A percentile compares a stretch with the other conserved stretches of the same genome.
phyloP scores from a whole-genome alignment of 2,113 vertebrate genomes.

The Thunnus maccoyii region DNA sequence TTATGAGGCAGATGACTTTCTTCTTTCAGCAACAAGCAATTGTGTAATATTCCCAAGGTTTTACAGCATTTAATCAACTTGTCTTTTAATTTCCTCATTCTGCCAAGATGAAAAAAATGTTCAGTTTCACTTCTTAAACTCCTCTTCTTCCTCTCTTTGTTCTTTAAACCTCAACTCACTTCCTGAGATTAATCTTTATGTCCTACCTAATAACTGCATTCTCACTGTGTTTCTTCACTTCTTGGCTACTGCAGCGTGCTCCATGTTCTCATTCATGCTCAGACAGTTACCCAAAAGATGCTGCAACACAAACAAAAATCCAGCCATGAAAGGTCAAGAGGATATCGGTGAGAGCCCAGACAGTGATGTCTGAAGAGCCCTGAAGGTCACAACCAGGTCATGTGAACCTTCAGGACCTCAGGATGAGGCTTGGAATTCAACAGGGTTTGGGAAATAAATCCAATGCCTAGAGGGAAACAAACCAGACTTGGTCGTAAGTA shows the following conservation, averaged over 20 bases:
- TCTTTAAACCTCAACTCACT: background rate
- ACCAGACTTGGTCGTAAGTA: background rate
- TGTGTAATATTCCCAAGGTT: too few relatives aligned
- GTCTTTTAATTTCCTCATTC: background rate
- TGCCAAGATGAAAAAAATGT: background rate
- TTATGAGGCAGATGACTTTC: background rate
- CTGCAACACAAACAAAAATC: constrained; percentile 6
- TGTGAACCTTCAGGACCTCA: constrained; percentile 29
- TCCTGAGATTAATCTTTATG: too few relatives aligned
- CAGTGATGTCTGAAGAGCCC: constrained; percentile 26
- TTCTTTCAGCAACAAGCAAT: too few relatives aligned
- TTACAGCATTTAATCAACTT: background rate
- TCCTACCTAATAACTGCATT: too few relatives aligned
- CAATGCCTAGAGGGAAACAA: constrained; percentile 29
- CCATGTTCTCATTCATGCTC: constrained; percentile 13
- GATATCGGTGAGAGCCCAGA: constrained; percentile 38
- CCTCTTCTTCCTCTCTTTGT: background rate
- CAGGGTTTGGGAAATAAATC: constrained; percentile 34
- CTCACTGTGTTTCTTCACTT: background rate
- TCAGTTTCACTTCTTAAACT: background rate
- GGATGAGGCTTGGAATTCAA: constrained; percentile 29
- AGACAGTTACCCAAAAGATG: constrained; percentile 7
- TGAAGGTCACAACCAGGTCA: constrained; percentile 39
- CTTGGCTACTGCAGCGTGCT: constrained; percentile 1
- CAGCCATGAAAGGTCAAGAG: constrained; percentile 40